Base-by-base conservation (phyloP, 2,113 vertebrate species). In the Cephalopterus ornatus region DNA sequence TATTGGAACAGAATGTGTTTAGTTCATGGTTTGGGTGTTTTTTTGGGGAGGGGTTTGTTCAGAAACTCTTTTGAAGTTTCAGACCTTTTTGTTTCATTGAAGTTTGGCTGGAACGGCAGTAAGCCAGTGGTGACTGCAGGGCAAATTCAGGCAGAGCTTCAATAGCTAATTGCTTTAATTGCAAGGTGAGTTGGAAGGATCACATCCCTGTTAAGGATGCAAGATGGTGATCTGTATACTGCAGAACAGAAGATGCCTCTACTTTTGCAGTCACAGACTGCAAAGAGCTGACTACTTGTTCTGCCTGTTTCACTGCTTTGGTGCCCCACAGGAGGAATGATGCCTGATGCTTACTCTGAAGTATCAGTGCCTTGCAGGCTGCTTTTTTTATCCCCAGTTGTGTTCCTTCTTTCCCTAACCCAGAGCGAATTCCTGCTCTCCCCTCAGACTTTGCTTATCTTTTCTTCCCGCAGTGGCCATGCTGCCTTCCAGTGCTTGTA, bases 381-480 rank as follows among this genome's bases (percentile, higher is more conserved):
- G 20, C 6, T 27, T 56, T 78, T 46, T 87, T 61, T 50, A 59
- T 18, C 2, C 12, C 6, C 8, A 28, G 9, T 20, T 0, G 0
- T 32, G 22, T 53, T 83, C 17, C 17, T 79, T 85, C 28, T 58
- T 88, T 83, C 67, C 52, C 20, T 88, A 80, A 70, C 44, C 49
- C 49, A 27, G 27, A 73, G n/a, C 61, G 72, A 47, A 19, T 53
- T 93, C 47, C 47, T 81, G 11, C 35, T 85, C 78, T 89, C 28
- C 8, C 8, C 23, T 83, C 41, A 79, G 23, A 10, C 17, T 39
- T 65, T 65, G 19, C 35, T 30, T 41, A 0, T 70, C 42, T 86
- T 53, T 65, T n/a, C 52, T 73, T 85, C 58, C 63, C 44, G 46
- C 56, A 53, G 19, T 42, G 61, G 27, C 56, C 56, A 33, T 2